phyloP scores from a whole-genome alignment of 2,113 vertebrate species.

The Nymphicus hollandicus region DNA sequence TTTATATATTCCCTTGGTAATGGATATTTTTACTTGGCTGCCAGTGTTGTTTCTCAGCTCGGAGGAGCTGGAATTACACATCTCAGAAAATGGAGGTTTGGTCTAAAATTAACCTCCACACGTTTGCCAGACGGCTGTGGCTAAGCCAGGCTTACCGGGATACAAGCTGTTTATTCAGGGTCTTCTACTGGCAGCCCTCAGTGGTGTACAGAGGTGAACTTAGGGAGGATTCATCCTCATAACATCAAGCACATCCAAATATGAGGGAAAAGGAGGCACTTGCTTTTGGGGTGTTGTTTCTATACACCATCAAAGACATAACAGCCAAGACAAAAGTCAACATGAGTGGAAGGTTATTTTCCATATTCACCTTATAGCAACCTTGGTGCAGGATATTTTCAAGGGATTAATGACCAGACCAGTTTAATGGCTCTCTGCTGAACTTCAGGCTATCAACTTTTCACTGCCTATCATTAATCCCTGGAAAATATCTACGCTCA shows the following conservation, averaged over 20 bases:
- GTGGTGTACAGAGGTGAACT: background rate
- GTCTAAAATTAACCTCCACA: background rate
- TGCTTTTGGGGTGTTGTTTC: background rate
- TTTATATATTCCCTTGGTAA: constrained; percentile 65
- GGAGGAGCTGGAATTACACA: constrained; percentile 6
- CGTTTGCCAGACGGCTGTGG: background rate
- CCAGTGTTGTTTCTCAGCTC: constrained; percentile 33
- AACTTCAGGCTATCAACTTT: constrained; percentile 71
- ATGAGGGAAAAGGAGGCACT: background rate
- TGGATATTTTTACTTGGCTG: constrained; percentile 30
- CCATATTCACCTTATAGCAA: constrained; percentile 64
- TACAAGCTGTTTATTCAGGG: background rate
- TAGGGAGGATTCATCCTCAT: background rate
- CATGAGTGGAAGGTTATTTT: constrained; percentile 4
- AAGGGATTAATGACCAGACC: constrained; percentile 70
- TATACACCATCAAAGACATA: background rate
- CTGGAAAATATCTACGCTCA: constrained; percentile 65
- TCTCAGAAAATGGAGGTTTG: constrained; percentile 21
- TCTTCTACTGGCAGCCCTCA: background rate
- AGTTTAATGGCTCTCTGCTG: constrained; percentile 69
- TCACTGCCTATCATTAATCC: constrained; percentile 71
- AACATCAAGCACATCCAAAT: background rate
- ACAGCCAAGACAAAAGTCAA: background rate
- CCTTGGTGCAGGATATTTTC: constrained; percentile 69
- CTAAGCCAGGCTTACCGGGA: background rate